Evolutionary conservation across 2,888 invertebrate species (phyloP).

Genomic region (Rhamphomyia laevipes): DNA sequence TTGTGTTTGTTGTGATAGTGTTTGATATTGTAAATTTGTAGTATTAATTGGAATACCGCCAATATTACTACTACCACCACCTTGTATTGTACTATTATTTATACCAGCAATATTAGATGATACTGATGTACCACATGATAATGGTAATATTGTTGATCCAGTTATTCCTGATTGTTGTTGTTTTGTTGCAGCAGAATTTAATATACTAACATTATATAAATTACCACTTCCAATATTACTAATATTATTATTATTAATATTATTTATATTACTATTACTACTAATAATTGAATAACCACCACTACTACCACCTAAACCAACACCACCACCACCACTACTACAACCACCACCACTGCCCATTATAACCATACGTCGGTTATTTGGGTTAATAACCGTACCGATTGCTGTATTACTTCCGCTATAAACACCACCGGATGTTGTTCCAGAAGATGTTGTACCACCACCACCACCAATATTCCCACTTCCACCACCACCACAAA

Average conservation of each 20-base stretch:
- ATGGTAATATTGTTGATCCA: no score
- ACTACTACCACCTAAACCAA: slow-evolving; percentile 13
- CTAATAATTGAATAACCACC: not conserved
- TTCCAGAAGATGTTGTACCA: slow-evolving; percentile 16
- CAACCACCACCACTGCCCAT: slow-evolving; percentile 15
- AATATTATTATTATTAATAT: slow-evolving; percentile 20
- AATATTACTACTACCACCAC: slow-evolving; percentile 19
- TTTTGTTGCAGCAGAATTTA: no score
- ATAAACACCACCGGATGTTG: slow-evolving; percentile 19
- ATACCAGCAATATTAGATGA: not conserved
- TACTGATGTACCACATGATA: no score
- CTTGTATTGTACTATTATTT: slow-evolving; percentile 1
- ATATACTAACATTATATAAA: no score
- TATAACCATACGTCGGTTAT: slow-evolving; percentile 15
- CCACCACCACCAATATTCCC: slow-evolving; percentile 16
- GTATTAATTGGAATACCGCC: slow-evolving; percentile 29
- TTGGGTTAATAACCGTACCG: slow-evolving; percentile 20
- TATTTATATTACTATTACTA: no score
- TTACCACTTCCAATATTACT: slow-evolving; percentile 17
- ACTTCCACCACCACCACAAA: not conserved
- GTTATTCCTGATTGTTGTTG: no score
- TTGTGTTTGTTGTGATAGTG: slow-evolving; percentile 20
- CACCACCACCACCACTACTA: slow-evolving; percentile 15
- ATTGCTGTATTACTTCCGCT: slow-evolving; percentile 23
- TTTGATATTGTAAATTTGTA: slow-evolving; percentile 20